Percentiles rank a stretch among this genome's conserved stretches.
Conservation (phyloP, 1,140 invertebrate species). For the Harlomillsia oculata region DNA sequence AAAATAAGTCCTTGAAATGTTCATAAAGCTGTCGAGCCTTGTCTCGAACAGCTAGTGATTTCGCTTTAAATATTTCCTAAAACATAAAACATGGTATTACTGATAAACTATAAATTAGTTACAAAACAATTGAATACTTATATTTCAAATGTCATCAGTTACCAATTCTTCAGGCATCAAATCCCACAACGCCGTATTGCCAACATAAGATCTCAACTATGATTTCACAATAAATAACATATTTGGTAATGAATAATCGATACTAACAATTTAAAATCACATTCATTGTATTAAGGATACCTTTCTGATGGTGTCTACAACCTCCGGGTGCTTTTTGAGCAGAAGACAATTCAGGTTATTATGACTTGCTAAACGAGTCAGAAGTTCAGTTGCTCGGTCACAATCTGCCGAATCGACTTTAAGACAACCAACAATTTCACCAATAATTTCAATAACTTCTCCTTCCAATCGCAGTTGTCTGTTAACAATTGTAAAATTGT, state of each 20-base stretch:
- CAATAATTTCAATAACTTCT: slow-evolving; percentile 60
- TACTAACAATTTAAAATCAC: slow-evolving; percentile 6
- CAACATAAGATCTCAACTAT: slow-evolving; percentile 57
- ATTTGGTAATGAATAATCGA: not conserved
- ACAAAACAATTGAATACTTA: not conserved
- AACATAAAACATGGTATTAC: not conserved
- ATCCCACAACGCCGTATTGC: slow-evolving; percentile 62
- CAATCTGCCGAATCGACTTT: slow-evolving; percentile 55
- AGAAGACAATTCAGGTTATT: slow-evolving; percentile 57
- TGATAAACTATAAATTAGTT: not conserved
- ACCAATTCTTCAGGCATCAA: slow-evolving; percentile 48
- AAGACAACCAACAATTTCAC: slow-evolving; percentile 59
- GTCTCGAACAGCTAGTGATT: slow-evolving; percentile 16
- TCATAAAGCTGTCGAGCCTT: slow-evolving; percentile 26
- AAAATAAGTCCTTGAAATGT: slow-evolving; percentile 26
- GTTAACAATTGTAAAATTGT: slow-evolving; percentile 12
- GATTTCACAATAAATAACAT: slow-evolving; percentile 24
- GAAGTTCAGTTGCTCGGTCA: slow-evolving; percentile 39
- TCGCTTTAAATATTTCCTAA: slow-evolving; percentile 23
- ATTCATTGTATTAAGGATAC: slow-evolving; percentile 33
- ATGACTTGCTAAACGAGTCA: slow-evolving; percentile 26
- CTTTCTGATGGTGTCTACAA: slow-evolving; percentile 57
- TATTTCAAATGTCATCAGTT: not conserved
- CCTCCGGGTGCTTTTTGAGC: slow-evolving; percentile 73
- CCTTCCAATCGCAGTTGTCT: slow-evolving; percentile 57